These are phyloP conservation scores for Otocyon megalotis DNA, from an alignment of 2,113 vertebrate species.

Conservation along the genomic window DNA sequence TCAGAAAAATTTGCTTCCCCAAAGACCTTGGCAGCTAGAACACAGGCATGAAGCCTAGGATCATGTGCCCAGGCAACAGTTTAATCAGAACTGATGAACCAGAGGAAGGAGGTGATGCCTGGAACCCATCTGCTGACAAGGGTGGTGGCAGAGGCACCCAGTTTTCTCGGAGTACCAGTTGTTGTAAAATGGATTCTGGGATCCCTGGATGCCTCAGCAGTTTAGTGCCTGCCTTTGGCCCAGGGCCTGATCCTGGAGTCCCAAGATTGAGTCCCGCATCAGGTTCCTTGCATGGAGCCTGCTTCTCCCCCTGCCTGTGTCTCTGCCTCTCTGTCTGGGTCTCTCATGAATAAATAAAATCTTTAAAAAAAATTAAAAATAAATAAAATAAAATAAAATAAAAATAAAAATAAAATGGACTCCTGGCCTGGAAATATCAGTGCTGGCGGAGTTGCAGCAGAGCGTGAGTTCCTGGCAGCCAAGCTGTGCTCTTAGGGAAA, in stretches of 20 bases:
- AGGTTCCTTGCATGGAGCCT: too few relatives aligned
- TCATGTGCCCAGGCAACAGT: not conserved
- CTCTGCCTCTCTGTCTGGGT: too few relatives aligned
- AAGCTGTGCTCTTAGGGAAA: not conserved
- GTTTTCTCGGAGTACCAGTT: not conserved
- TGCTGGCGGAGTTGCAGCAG: not conserved
- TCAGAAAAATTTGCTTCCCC: slow-evolving; percentile 28
- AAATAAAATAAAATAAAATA: too few relatives aligned
- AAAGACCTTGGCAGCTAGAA: slow-evolving; percentile 13
- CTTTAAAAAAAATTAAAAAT: too few relatives aligned
- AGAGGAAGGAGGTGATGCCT: not conserved
- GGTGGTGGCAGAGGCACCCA: not conserved
- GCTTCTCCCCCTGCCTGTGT: too few relatives aligned
- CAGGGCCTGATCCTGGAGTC: too few relatives aligned
- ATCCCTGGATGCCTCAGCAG: too few relatives aligned
- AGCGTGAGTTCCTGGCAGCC: not conserved
- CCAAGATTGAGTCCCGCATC: too few relatives aligned
- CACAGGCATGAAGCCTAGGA: not conserved
- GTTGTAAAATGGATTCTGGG: not conserved
- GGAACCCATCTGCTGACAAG: not conserved
- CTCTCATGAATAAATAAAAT: too few relatives aligned
- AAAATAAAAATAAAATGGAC: not conserved
- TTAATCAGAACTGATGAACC: slow-evolving; percentile 19
- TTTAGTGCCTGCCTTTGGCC: too few relatives aligned
- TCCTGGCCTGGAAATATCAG: not conserved